Base-by-base conservation (phyloP, 2,888 invertebrate genomes). In the Xanthia icteritia region DNA sequence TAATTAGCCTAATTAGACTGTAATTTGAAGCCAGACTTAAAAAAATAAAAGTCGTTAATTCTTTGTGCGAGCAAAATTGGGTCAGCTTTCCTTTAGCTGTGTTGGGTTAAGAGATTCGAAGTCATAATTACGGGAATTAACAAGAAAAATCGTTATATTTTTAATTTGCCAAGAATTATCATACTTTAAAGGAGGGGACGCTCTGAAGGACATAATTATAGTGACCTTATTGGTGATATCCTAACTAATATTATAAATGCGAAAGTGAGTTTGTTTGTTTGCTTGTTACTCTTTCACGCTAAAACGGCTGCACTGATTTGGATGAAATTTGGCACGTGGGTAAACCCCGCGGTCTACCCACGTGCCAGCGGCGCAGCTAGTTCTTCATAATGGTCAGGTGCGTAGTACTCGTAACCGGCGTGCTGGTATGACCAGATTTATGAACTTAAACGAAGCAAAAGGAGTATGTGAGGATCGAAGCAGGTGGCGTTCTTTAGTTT, bases 1-100 rank as follows among this genome's bases (percentile, higher is more conserved):
- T 63, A 85, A 87, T 86, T 85, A 83, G 58, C 56, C 67, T 23
- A 74, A 76, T 76, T 73, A 20, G 20, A 20, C 27, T 31, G 72
- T 48, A 72, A 74, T 73, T 82, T 68, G 45, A 56, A 36, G 73
- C 5, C 54, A 20, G 75, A 63, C 36, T 68, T 64, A 36, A 76
- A 81, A 67, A 84, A 85, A 72, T 61, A 3, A 36, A 23, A 20
- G 71, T 31, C 64, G 39, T 73, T 6, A 69, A 70, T 48, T 71
- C 15, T 58, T 65, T 72, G 82, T 64, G 2, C 0, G 1, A 23
- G 0, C 13, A 13, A 48, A 85, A 85, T 60, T 77, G 13, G 82
- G 82, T 77, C 82, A 71, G 36, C 31, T 70, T 82, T 58, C 56
- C 61, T 67, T 76, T 27, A 58, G 20, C 20, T 4, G 36, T 42